Evolutionary conservation across 2,113 vertebrate genomes (phyloP).

Genomic region (Mandrillus leucophaeus): DNA sequence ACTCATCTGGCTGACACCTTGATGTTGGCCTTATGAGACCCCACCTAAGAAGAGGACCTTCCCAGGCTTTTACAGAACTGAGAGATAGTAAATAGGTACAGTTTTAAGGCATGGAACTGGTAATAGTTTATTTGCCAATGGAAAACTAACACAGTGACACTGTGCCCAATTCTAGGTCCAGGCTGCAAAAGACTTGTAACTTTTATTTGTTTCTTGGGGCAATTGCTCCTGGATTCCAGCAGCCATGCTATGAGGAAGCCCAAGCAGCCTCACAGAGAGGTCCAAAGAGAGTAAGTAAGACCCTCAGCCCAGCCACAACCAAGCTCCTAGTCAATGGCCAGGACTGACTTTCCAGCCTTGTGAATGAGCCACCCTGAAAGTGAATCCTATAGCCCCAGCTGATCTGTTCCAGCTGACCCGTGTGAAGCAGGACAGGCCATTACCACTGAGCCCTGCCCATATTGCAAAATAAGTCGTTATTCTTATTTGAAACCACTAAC

Average conservation of each 20-base stretch:
- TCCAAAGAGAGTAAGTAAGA: background rate
- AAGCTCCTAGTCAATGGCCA: background rate
- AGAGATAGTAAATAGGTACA: background rate
- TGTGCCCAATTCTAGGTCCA: background rate
- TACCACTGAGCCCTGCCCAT: background rate
- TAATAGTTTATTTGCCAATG: background rate
- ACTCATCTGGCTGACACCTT: too few species aligned
- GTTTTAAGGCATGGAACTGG: background rate
- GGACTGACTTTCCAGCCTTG: background rate
- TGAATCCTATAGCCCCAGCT: too few species aligned
- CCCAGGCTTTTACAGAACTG: background rate
- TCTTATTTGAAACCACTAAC: background rate
- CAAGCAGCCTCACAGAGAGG: background rate
- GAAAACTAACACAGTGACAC: background rate
- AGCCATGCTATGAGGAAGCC: background rate
- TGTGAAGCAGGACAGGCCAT: background rate
- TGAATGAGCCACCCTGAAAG: background rate
- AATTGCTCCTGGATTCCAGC: background rate
- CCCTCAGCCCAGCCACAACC: background rate
- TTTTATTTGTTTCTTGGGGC: background rate
- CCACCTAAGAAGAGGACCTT: background rate
- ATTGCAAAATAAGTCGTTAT: background rate
- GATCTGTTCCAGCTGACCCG: background rate
- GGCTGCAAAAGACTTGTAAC: background rate
- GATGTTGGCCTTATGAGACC: background rate